These are phyloP conservation scores for Harmothoe impar DNA, from an alignment of 2,888 invertebrate species.

Conservation along the genomic window DNA sequence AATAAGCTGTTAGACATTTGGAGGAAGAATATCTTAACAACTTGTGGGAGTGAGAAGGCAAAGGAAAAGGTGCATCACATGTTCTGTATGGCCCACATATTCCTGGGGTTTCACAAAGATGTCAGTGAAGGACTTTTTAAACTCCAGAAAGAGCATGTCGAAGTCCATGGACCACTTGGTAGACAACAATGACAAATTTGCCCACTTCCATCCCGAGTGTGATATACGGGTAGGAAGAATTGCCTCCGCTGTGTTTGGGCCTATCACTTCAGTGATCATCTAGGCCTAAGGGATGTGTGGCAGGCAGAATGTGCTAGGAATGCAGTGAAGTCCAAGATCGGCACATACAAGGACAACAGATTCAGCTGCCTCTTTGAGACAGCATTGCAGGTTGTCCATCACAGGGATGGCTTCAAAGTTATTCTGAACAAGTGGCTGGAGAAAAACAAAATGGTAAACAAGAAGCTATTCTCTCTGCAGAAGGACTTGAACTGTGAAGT, in stretches of 20 bases:
- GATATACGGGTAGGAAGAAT: neutral
- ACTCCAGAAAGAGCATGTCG: neutral
- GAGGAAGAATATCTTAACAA: neutral
- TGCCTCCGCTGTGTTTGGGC: conserved; percentile 36
- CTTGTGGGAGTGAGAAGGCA: neutral
- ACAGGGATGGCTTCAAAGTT: conserved; percentile 65
- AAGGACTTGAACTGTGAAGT: conserved; percentile 64
- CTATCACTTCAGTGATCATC: conserved; percentile 29
- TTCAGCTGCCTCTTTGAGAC: conserved; percentile 70
- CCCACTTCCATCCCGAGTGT: neutral
- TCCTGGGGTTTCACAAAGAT: conserved; percentile 44
- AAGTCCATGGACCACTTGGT: neutral
- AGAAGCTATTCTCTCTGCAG: conserved; percentile 65
- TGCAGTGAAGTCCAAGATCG: conserved; percentile 37
- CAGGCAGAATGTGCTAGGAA: neutral
- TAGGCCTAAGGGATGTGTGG: neutral
- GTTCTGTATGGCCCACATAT: conserved; percentile 41
- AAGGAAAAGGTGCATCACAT: neutral
- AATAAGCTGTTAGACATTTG: neutral
- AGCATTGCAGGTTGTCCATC: conserved; percentile 65
- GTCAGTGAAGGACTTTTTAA: neutral
- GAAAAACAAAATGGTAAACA: conserved; percentile 63
- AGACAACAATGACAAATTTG: neutral
- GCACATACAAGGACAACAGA: conserved; percentile 65
- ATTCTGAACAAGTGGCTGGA: conserved; percentile 43